These are phyloP conservation scores for Parnassius orleans DNA, from an alignment of 2,888 invertebrate genomes.

Conservation along the genomic window DNA sequence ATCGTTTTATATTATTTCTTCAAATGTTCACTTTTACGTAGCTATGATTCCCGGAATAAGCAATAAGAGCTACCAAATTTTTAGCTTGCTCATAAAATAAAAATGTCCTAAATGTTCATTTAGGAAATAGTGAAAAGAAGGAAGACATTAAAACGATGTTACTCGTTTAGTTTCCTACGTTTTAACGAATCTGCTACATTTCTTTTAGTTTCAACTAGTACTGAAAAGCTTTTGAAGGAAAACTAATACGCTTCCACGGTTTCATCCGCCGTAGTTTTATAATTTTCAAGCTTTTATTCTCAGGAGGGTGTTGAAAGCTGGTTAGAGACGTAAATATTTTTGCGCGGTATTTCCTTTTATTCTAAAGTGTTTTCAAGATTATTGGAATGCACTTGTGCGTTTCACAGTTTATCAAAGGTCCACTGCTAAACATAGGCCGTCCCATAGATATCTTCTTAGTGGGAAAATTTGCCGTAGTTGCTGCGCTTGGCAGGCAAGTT, in stretches of 20 bases:
- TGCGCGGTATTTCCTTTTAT: not conserved
- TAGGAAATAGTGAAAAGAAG: not conserved
- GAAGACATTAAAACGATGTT: not conserved
- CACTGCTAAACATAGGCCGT: too few relatives aligned
- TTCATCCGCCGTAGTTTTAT: slow-evolving; percentile 1
- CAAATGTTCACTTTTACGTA: too few relatives aligned
- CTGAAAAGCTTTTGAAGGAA: not conserved
- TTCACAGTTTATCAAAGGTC: not conserved
- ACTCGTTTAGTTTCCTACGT: not conserved
- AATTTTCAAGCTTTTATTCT: slow-evolving; percentile 1
- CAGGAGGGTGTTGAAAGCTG: not conserved
- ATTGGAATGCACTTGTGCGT: not conserved
- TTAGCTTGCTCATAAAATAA: not conserved
- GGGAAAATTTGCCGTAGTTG: too few relatives aligned
- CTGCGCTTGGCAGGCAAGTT: too few relatives aligned
- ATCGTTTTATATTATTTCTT: too few relatives aligned
- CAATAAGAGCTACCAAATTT: not conserved
- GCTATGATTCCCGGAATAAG: too few relatives aligned
- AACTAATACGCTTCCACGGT: slow-evolving; percentile 1
- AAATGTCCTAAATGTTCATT: not conserved
- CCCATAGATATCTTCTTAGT: too few relatives aligned
- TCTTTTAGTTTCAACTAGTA: not conserved
- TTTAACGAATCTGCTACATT: not conserved
- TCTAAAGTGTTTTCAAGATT: not conserved
- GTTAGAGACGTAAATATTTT: not conserved